These are phyloP conservation scores for Haliclona indistincta DNA, from an alignment of 37 sponge, comb jelly and placozoan genomes.

Conservation along the genomic window DNA sequence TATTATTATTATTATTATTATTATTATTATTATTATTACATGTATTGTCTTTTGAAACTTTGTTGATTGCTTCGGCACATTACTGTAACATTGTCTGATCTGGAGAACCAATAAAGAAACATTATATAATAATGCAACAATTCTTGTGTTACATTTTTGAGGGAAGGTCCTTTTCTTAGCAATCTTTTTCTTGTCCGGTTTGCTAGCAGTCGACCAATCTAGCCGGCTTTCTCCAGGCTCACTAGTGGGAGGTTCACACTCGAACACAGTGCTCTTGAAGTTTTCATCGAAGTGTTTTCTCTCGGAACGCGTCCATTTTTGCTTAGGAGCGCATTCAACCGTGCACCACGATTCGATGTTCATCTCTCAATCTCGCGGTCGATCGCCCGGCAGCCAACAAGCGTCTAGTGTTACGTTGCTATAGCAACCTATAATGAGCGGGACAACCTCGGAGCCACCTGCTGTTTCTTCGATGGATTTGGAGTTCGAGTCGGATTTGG, in stretches of 20 bases:
- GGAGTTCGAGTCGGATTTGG: neutral
- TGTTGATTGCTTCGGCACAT: neutral
- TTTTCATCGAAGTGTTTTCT: constrained; percentile 68
- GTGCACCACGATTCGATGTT: constrained; percentile 91
- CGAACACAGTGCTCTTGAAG: constrained; percentile 72
- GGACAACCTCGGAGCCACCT: neutral
- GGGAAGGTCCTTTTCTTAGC: constrained; percentile 59
- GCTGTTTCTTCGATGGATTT: neutral
- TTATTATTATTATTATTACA: neutral
- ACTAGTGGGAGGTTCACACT: neutral
- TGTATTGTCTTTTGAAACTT: neutral
- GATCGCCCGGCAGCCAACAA: neutral
- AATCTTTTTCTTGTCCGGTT: constrained; percentile 37
- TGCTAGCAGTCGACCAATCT: constrained; percentile 34
- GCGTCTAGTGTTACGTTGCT: neutral
- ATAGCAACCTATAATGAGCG: neutral
- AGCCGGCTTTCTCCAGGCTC: constrained; percentile 22
- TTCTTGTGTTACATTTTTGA: constrained; percentile 82
- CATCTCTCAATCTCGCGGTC: constrained; percentile 25
- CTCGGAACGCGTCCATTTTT: constrained; percentile 61
- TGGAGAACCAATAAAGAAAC: constrained; percentile 16
- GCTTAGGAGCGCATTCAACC: constrained; percentile 76
- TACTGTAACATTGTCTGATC: constrained; percentile 60
- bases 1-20: neutral
- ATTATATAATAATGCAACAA: constrained; percentile 6